Base-by-base conservation (phyloP, 1,140 invertebrate genomes). In the Arctopsyche grandis region DNA sequence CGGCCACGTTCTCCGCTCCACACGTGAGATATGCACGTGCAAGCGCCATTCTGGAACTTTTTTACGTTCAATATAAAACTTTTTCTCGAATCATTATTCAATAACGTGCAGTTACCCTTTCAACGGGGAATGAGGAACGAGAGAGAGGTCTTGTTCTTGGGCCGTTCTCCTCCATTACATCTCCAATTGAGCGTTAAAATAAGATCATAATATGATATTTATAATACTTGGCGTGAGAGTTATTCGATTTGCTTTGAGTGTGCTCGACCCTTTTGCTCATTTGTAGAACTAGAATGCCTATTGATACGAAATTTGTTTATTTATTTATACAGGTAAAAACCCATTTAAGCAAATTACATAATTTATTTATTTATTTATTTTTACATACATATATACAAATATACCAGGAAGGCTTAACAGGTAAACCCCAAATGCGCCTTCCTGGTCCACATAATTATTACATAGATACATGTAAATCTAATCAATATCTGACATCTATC, bases 11-110 rank as follows among this genome's bases (percentile, higher is more conserved):
- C 56, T 16, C 9, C 16, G 48, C 38, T 24, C 0, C 38, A 16
- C 38, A 66, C 60, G 69, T 44, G 69, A 43, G 58, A 21, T 38
- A 38, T 24, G 58, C 22, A 21, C 21, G n/a, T 58, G 14, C 22
- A 21, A 21, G 14, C 21, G 4, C 73, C 73, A 58, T 21, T n/a
- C 4, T 48, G 71, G n/a, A 76, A 76, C 74, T 76, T 76, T 76
- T 76, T 74, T 29, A 21, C 58, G 70, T 60, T 46, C 29, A 76
- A 76, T 76, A 76, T 29, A 22, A 77, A 77, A 77, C 76, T 77
- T 77, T 77, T n/a, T 5, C 9, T 5, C 22, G 76, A 77, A 77
- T 66, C 75, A 77, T 77, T 77, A 66, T 77, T 77, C 75, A 77
- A 69, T 69, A 77, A 69, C 16, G 12, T 21, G 44, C 16, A 48